Evolutionary conservation across 2,888 invertebrate genomes (phyloP).

Genomic region (Caenorhabditis sp.): DNA sequence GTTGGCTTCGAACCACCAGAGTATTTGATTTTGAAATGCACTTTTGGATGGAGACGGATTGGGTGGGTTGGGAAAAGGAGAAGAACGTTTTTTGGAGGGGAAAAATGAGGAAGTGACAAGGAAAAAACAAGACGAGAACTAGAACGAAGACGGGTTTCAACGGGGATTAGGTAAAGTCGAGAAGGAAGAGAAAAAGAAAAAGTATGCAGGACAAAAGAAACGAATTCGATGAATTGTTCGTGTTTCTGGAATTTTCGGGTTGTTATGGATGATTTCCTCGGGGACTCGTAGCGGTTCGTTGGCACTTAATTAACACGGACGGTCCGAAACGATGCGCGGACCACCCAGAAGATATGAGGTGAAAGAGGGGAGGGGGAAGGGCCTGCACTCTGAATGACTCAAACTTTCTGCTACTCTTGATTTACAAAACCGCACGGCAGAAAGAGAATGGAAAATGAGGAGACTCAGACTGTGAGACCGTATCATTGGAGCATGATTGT

Average conservation of each 20-base stretch:
- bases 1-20: too few species aligned
- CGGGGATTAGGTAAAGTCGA: not conserved
- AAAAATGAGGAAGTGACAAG: not conserved
- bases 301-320: constrained; percentile 39
- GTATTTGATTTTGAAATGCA: constrained; percentile 30
- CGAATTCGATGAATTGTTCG: not conserved
- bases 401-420: too few species aligned
- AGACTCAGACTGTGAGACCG: too few species aligned
- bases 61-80: not conserved
- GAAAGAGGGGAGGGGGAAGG: not conserved
- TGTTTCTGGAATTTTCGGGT: not conserved
- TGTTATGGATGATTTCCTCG: constrained; percentile 12
- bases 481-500: too few species aligned
- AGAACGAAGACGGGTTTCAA: not conserved
- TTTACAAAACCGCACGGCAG: too few species aligned
- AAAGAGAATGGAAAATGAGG: too few species aligned
- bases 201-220: too few species aligned
- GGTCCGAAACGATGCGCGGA: too few species aligned
- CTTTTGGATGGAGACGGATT: constrained; percentile 21
- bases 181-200: not conserved
- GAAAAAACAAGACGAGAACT: constrained; percentile 4
- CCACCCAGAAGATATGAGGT: not conserved
- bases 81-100: constrained; percentile 2
- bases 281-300: constrained; percentile 12
- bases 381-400: too few species aligned